Conservation (phyloP, 2,888 invertebrate species). For the Napeogenes sylphis region DNA sequence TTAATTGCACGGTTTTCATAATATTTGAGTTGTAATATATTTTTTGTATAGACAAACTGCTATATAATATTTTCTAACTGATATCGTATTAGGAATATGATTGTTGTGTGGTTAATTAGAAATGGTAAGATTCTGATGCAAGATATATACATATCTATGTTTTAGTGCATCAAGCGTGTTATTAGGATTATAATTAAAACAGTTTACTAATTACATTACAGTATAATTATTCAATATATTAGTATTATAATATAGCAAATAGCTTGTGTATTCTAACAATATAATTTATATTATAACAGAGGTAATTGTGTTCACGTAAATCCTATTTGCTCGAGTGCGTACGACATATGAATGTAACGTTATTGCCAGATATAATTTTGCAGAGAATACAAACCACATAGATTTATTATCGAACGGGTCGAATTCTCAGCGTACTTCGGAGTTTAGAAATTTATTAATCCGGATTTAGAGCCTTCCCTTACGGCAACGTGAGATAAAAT, state of each 20-base stretch:
- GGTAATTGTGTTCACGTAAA: constrained; percentile 32
- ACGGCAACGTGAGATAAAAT: constrained; percentile 55
- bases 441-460: constrained; percentile 63
- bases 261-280: constrained; percentile 15
- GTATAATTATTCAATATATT: no score
- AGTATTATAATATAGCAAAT: background rate
- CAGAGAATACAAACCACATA: constrained; percentile 38
- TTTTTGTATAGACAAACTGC: no score
- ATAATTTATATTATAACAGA: constrained; percentile 26
- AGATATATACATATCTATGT: no score
- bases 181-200: no score
- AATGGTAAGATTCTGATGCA: no score
- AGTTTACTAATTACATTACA: no score
- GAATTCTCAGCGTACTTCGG: constrained; percentile 47
- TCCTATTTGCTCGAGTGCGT: constrained; percentile 32
- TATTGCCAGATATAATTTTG: constrained; percentile 41
- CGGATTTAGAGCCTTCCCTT: constrained; percentile 50
- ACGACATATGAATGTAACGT: constrained; percentile 29
- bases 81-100: no score
- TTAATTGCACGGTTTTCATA: background rate
- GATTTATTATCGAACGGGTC: constrained; percentile 48
- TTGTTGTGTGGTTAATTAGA: no score
- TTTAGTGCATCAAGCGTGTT: no score
- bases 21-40: background rate
- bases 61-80: no score